Base-by-base conservation (phyloP, 2,113 vertebrate genomes). In the Hoplias malabaricus region DNA sequence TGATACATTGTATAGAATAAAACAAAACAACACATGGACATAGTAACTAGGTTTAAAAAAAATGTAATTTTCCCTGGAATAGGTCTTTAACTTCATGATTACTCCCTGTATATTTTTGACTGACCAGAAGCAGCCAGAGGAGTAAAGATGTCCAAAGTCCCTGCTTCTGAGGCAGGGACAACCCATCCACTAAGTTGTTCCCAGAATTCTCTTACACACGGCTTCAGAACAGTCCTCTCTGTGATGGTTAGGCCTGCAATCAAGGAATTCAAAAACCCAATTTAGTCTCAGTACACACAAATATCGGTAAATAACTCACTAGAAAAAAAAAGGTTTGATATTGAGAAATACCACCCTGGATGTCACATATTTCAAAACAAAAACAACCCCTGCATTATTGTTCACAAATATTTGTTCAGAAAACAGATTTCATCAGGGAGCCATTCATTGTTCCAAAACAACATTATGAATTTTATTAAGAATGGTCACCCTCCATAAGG, bases 111-210 rank as follows among this genome's bases (percentile, higher is more conserved):
- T 1, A 25, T 63, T 27, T 14, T 69, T 27, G 72, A 80, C 90
- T 77, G 56, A 96, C 95, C 94, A 85, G 95, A 95, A 33, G 94
- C 92, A 82, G 93, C 95, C 42, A 96, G 83, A 0, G 94, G 93
- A 19, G 86, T 86, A 77, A 97, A 97, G 68, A 96, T 80, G 75
- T 96, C 91, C 54, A 97, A 84, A 0, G 87, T 87, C 23, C 94
- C 94, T 61, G 91, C 93, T 73, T 93, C 88, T 57, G 89, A 85
- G 25, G 84, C 19, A 0, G 90, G 65, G 2, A 80, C 81, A 33
- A 96, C 87, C 71, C 40, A 90, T 79, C 87, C 88, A 57, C 90
- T 87, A 27, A 96, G 73, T 77, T 90, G 93, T 86, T 94, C 92
- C 95, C 95, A 96, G 90, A 96, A 96, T 42, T 91, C 90, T 81